Evolutionary conservation across 2,797 vertebrate species (phyloP).

Genomic region (Phyllotis vaccarum): DNA sequence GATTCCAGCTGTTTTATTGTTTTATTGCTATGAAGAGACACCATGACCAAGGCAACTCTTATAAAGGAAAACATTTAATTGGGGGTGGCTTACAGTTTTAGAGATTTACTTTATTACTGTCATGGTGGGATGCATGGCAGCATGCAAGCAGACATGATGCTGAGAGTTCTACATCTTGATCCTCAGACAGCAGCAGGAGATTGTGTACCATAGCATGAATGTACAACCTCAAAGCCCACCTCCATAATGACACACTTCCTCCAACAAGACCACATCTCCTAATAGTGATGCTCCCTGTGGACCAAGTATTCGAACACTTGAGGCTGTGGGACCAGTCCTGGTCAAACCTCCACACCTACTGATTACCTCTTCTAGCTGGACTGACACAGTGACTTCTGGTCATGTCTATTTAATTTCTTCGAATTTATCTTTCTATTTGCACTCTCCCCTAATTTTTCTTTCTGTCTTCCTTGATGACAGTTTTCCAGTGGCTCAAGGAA

Average conservation of each 20-base stretch:
- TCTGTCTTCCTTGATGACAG: constrained; percentile 3
- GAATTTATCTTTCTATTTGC: not conserved
- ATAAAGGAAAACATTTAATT: not conserved
- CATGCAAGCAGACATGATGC: not conserved
- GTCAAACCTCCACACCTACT: not conserved
- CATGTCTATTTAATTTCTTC: not conserved
- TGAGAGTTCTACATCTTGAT: not conserved
- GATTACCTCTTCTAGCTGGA: not conserved
- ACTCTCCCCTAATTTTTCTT: not conserved
- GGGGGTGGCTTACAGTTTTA: not conserved
- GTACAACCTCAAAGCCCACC: not conserved
- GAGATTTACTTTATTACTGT: not conserved
- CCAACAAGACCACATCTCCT: not conserved
- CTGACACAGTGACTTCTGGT: not conserved
- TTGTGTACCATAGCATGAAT: not conserved
- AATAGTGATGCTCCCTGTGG: not conserved
- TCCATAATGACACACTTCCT: not conserved
- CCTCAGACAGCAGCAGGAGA: not conserved
- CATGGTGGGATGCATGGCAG: not conserved
- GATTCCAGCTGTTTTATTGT: not conserved
- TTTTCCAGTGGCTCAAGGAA: not conserved
- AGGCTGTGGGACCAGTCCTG: not conserved
- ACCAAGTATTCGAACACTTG: not conserved
- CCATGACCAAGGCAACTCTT: not conserved
- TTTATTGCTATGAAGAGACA: not conserved